A percentile compares a stretch with the other conserved stretches of the same genome.
These are phyloP conservation scores for Chloroceryle aenea DNA, from an alignment of 2,113 vertebrate species.

Conservation along the genomic window DNA sequence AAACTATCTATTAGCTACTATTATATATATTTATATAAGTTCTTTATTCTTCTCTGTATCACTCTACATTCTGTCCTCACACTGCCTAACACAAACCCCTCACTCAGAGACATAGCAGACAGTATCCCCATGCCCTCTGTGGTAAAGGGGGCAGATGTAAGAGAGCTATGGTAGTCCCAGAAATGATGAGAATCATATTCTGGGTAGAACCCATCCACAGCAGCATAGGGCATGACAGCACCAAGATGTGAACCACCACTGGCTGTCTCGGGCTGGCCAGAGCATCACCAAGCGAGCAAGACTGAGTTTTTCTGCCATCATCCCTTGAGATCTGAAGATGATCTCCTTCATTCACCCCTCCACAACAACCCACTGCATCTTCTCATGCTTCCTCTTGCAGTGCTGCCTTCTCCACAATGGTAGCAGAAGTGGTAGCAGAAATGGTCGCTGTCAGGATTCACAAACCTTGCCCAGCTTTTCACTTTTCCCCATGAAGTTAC, in stretches of 20 bases:
- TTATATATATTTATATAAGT: not conserved
- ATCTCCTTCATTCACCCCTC: not conserved
- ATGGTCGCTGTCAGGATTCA: not conserved
- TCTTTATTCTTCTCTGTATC: not conserved
- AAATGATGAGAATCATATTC: not conserved
- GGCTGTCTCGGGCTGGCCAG: not conserved
- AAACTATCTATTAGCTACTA: no score
- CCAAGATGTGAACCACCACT: rapidly evolving
- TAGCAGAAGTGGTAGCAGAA: not conserved
- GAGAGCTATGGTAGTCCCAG: not conserved
- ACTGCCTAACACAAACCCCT: not conserved
- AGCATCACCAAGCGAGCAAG: rapidly evolving
- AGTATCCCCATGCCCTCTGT: not conserved
- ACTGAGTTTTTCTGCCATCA: not conserved
- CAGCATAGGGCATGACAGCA: rapidly evolving
- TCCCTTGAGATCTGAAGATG: not conserved
- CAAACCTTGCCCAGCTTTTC: not conserved
- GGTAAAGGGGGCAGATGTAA: not conserved
- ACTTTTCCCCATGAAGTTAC: not conserved
- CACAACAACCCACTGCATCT: not conserved
- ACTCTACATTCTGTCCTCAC: rapidly evolving
- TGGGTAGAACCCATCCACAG: not conserved
- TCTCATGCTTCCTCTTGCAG: not conserved
- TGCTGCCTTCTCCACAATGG: not conserved
- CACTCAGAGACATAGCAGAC: not conserved